These are phyloP conservation scores for Acomys russatus DNA, from an alignment of 2,797 vertebrate genomes.

Conservation along the genomic window DNA sequence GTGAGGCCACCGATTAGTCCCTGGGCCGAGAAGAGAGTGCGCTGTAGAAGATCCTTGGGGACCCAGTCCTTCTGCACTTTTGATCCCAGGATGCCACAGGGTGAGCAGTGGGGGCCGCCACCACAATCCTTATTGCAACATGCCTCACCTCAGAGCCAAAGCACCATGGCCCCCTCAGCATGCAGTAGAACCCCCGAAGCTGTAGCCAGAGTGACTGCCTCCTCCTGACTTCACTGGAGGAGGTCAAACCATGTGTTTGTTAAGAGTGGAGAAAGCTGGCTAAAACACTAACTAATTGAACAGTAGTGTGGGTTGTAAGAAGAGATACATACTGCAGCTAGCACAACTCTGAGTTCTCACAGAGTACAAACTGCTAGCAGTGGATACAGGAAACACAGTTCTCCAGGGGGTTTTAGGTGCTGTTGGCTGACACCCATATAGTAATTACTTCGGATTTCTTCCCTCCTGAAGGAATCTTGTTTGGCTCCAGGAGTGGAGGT, in stretches of 20 bases:
- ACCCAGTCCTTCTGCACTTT: background rate
- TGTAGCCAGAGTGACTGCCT: background rate
- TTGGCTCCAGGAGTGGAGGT: background rate
- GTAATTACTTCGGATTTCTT: constrained; percentile 8
- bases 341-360: background rate
- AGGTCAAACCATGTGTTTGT: background rate
- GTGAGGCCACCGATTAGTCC: background rate
- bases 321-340: background rate
- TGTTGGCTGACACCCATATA: background rate
- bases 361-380: background rate
- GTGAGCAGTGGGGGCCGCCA: background rate
- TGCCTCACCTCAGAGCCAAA: background rate
- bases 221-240: background rate
- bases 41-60: background rate
- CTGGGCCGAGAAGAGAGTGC: background rate
- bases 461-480: background rate
- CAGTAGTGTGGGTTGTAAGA: background rate
- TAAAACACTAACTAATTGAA: background rate
- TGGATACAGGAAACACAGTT: background rate
- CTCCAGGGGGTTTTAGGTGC: background rate
- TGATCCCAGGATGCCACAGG: background rate
- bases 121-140: background rate
- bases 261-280: background rate
- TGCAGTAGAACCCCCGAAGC: background rate
- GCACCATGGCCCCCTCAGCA: background rate